phyloP scores from a whole-genome alignment of 2,797 vertebrate species.

The Acanthurus leucopareius region DNA sequence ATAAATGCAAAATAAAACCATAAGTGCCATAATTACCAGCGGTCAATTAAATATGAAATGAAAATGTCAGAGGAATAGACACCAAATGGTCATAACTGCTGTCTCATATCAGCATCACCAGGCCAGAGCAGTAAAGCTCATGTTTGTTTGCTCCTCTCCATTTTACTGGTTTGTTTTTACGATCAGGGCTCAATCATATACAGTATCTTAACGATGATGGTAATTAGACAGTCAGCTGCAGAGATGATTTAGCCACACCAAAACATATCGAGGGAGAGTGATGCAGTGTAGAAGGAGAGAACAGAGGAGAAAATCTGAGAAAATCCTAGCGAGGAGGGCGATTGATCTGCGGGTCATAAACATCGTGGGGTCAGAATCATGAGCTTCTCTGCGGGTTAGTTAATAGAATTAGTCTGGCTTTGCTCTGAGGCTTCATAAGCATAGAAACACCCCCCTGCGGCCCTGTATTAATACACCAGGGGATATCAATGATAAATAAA shows the following conservation, averaged over 20 bases:
- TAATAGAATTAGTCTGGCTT: constrained; percentile 76
- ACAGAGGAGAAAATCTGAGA: constrained; percentile 6
- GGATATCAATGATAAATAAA: constrained; percentile 72
- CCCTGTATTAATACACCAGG: constrained; percentile 62
- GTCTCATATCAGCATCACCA: constrained; percentile 76
- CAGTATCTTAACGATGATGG: constrained; percentile 72
- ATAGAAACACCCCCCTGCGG: constrained; percentile 57
- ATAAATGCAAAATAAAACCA: constrained; percentile 79
- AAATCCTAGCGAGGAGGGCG: constrained; percentile 22
- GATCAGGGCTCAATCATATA: constrained; percentile 69
- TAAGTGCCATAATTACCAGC: constrained; percentile 77
- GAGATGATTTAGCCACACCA: constrained; percentile 48
- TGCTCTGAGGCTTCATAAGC: constrained; percentile 51
- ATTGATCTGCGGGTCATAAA: constrained; percentile 77
- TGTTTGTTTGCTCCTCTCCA: constrained; percentile 70
- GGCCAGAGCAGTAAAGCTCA: constrained; percentile 73
- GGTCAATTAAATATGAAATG: constrained; percentile 79
- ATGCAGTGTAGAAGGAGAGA: constrained; percentile 13
- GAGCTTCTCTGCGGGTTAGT: constrained; percentile 59
- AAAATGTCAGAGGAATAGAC: constrained; percentile 77
- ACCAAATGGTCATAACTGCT: constrained; percentile 57
- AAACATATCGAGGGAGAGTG: constrained; percentile 34
- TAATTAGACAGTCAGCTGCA: constrained; percentile 67
- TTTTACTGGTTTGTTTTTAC: constrained; percentile 69
- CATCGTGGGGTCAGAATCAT: constrained; percentile 66